Percentiles rank a stretch among this genome's conserved stretches.
These are phyloP conservation scores for Nymphalis urticae DNA, from an alignment of 2,888 invertebrate genomes.

Conservation along the genomic window DNA sequence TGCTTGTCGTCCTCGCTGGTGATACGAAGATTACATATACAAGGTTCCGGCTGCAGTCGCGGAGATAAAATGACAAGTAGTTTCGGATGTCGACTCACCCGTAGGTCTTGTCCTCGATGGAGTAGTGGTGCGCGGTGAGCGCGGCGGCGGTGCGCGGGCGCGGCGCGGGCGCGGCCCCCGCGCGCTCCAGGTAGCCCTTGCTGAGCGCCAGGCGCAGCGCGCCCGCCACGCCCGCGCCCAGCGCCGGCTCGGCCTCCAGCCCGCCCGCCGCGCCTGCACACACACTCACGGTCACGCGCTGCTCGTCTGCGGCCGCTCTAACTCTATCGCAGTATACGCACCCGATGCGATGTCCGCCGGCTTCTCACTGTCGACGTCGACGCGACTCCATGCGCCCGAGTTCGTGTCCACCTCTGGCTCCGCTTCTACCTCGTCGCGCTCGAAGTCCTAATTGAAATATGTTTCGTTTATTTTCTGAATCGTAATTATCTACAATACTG, in stretches of 20 bases:
- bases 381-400: constrained; percentile 92
- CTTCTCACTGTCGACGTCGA: constrained; percentile 83
- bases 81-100: constrained; percentile 42
- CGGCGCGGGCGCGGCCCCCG: constrained; percentile 84
- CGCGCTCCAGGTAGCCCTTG: constrained; percentile 95
- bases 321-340: constrained; percentile 46
- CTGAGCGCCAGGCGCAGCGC: constrained; percentile 94
- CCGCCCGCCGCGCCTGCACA: constrained; percentile 59
- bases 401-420: constrained; percentile 79
- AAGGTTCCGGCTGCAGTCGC: too few species aligned
- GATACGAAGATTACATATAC: too few species aligned
- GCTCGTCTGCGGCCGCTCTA: not conserved
- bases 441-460: constrained; percentile 54
- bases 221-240: constrained; percentile 94
- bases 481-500: too few species aligned
- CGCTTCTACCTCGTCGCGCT: constrained; percentile 58
- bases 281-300: constrained; percentile 91
- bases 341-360: constrained; percentile 71
- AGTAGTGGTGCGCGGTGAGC: constrained; percentile 56
- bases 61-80: too few species aligned
- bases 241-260: constrained; percentile 95
- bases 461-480: too few species aligned
- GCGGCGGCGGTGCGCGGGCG: constrained; percentile 47
- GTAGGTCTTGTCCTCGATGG: constrained; percentile 66
- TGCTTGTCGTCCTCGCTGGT: constrained; percentile 89